Evolutionary conservation across 2,888 invertebrate species (phyloP), one percentile per base, ranked within the genome.

Genomic region (Amiota mariae): DNA sequence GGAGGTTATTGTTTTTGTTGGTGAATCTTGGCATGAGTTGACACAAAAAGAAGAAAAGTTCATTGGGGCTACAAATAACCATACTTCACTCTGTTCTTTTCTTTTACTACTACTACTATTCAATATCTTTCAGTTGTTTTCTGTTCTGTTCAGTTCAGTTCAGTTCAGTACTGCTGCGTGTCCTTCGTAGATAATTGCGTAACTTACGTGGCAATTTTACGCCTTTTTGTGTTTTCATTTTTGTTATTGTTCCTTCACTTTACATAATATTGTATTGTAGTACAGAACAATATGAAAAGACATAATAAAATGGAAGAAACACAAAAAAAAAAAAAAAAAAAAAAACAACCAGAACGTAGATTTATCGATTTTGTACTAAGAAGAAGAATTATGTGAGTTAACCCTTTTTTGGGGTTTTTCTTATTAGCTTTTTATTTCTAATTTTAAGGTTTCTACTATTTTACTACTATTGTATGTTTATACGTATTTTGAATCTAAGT

Each of bases 141-240:
- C n/a, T n/a, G 36, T 6, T 36, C 24, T 2, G 36, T 6, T 36
- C 36, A 6, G 36, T 36, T n/a, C n/a, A n/a, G 36, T 6, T 36
- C 24, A 24, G 36, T 6, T 36, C 36, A 6, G 36, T 36, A 6
- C 36, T 36, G 36, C 8, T 36, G 8, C 15, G 20, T 63, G 59
- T 49, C 24, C 56, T 47, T 67, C 63, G 63, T 46, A 20, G 10
- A 67, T 48, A 72, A 72, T 74, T 63, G 70, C 70, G 49, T 47
- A 64, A 70, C 71, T 70, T 74, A 74, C 74, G 74, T 74, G 72
- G 72, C 72, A 74, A 74, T 74, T 74, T 74, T 72, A 74, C 57
- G 74, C 72, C 70, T 68, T 72, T 74, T 72, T 54, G 20, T 54
- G n/a, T 54, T 15, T 54, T 54, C 15, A 15, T 54, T 6, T n/a